Evolutionary conservation across 1,140 invertebrate genomes (phyloP), one percentile per base, ranked within the genome.

Genomic region (Phocides pigmalion): DNA sequence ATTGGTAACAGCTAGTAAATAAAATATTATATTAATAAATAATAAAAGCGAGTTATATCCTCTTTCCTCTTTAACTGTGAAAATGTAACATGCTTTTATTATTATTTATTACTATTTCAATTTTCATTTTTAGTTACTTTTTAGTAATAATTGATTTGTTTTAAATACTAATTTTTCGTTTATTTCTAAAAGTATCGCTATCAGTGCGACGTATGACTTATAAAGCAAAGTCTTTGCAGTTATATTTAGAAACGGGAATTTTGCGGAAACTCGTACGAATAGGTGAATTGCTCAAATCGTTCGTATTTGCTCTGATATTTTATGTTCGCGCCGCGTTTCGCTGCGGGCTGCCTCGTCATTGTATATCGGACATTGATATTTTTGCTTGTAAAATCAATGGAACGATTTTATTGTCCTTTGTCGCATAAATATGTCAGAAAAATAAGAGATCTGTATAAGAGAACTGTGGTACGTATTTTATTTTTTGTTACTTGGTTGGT

Each of bases 221-320:
- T 6, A 46, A 25, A 28, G 46, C 20, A 49, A 49, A 49, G 46
- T 49, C 22, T 49, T 49, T 49, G 19, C 46, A 25, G n/a, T 49
- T 28, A 49, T 22, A 49, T 49, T 49, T 49, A 49, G 11, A 25
- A 25, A 49, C 15, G 46, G 19, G 20, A 25, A 47, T 47, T 47
- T 22, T 20, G 46, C 46, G 46, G 20, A 49, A 49, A 49, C 46
- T 28, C 20, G 11, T 17, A 20, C 22, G 20, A 49, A 49, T 49
- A 49, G 46, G 20, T 25, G 46, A 49, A 49, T 49, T 49, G 20
- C 46, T 49, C 46, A 49, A 49, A 49, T 49, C 46, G 46, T 49
- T 49, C 46, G 46, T 49, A 49, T 49, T 49, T 49, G 20, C 46
- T 49, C 6, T 20, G 46, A 49, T 49, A 49, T 49, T 49, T 49